These are phyloP conservation scores for Panonychus citri DNA, from an alignment of 1,140 invertebrate species.

Conservation along the genomic window DNA sequence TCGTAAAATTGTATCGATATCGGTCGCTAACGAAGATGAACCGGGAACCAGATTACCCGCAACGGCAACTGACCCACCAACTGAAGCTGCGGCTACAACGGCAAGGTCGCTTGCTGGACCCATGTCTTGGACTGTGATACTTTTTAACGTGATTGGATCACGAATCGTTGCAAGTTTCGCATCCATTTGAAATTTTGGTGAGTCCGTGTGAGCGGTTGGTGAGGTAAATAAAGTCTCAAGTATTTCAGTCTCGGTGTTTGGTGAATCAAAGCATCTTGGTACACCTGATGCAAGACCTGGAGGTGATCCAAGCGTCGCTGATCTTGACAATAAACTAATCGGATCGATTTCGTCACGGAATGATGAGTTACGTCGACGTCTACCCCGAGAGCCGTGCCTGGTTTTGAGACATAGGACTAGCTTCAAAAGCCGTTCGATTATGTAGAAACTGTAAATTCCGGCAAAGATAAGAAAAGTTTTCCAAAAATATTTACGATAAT, in stretches of 20 bases:
- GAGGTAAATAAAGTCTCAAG: neutral
- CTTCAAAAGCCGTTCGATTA: conserved; percentile 8
- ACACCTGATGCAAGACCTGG: neutral
- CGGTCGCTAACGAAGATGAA: neutral
- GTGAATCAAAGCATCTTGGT: neutral
- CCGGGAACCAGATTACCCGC: too few species aligned
- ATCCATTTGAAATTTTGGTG: neutral
- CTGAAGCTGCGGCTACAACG: neutral
- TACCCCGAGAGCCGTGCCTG: neutral
- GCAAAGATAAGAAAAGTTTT: conserved; percentile 11
- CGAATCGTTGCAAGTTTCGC: neutral
- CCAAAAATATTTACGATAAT: conserved; percentile 11
- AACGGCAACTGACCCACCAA: neutral
- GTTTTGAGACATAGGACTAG: neutral
- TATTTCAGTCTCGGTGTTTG: neutral
- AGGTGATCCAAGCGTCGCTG: neutral
- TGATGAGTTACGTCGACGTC: conserved; percentile 1
- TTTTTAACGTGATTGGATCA: neutral
- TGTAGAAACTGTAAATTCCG: conserved; percentile 11
- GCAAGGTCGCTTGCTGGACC: neutral
- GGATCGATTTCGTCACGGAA: neutral
- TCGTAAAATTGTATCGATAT: neutral
- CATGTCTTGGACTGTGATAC: neutral
- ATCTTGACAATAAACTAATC: neutral
- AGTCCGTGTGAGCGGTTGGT: neutral